Evolutionary conservation across 2,797 vertebrate genomes (phyloP).

Genomic region (Acestrorhynchus altus): DNA sequence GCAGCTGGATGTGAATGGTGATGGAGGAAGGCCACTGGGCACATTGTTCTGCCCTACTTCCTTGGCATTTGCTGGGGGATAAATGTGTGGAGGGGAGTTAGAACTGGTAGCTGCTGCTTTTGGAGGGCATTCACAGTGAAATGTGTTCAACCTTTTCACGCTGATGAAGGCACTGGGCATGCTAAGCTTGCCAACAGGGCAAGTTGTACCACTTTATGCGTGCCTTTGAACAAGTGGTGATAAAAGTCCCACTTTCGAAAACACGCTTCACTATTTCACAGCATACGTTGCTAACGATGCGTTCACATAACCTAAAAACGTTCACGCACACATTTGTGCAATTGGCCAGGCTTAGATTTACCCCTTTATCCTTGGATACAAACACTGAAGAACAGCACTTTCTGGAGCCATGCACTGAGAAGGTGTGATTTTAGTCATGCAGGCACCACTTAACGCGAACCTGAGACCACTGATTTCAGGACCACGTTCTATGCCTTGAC

Average conservation of each 20-base stretch:
- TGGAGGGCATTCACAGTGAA: slow-evolving; percentile 35
- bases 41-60: slow-evolving; percentile 56
- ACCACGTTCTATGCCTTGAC: too few relatives aligned
- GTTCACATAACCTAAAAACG: too few relatives aligned
- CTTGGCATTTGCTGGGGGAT: slow-evolving; percentile 58
- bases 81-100: slow-evolving; percentile 41
- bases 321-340: too few relatives aligned
- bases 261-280: too few relatives aligned
- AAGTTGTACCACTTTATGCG: slow-evolving; percentile 18
- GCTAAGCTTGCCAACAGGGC: slow-evolving; percentile 12
- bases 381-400: too few relatives aligned
- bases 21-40: slow-evolving; percentile 38
- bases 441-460: too few relatives aligned
- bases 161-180: slow-evolving; percentile 27
- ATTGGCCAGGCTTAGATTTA: too few relatives aligned
- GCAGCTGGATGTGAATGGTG: slow-evolving; percentile 35
- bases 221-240: neutral
- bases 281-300: too few relatives aligned
- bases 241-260: neutral
- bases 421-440: too few relatives aligned
- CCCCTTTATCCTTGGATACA: too few relatives aligned
- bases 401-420: too few relatives aligned
- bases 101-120: slow-evolving; percentile 43
- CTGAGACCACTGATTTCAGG: too few relatives aligned
- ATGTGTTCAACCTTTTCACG: slow-evolving; percentile 50